These are phyloP conservation scores for Trogon surrucura DNA, from an alignment of 2,113 vertebrate genomes.

Conservation along the genomic window DNA sequence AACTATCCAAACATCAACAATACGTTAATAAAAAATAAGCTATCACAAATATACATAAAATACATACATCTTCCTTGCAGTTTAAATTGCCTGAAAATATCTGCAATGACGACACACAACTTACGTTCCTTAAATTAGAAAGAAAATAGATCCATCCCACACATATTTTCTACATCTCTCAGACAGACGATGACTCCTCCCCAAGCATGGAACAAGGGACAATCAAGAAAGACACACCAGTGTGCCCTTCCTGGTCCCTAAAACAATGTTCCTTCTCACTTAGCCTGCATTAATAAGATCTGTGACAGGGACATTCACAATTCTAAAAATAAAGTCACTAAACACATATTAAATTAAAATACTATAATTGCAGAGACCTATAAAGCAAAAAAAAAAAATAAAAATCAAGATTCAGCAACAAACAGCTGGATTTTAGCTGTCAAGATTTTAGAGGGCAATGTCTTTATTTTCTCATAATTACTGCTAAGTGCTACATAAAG, in stretches of 20 bases:
- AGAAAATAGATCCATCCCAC: not conserved
- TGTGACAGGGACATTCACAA: not conserved
- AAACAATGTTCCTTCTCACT: not conserved
- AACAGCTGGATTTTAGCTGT: not conserved
- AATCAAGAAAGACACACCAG: not conserved
- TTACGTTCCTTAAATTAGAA: conserved; percentile 14
- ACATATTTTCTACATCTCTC: not conserved
- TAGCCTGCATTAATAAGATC: not conserved
- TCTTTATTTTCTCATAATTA: not conserved
- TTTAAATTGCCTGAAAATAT: conserved; percentile 30
- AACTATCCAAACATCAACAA: not conserved
- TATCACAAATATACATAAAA: not conserved
- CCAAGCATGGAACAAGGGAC: not conserved
- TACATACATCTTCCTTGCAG: not conserved
- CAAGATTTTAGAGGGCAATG: not conserved
- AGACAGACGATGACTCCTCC: not conserved
- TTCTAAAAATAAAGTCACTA: not conserved
- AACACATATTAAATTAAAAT: not conserved
- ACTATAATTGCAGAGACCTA: not conserved
- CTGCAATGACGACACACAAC: not conserved
- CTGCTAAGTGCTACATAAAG: not conserved
- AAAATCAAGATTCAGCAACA: not conserved
- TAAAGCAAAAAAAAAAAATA: not conserved
- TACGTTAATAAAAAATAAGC: not conserved
- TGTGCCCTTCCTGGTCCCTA: not conserved